These are phyloP conservation scores for Dusona sp. DNA, from an alignment of 2,888 invertebrate species.

Conservation along the genomic window DNA sequence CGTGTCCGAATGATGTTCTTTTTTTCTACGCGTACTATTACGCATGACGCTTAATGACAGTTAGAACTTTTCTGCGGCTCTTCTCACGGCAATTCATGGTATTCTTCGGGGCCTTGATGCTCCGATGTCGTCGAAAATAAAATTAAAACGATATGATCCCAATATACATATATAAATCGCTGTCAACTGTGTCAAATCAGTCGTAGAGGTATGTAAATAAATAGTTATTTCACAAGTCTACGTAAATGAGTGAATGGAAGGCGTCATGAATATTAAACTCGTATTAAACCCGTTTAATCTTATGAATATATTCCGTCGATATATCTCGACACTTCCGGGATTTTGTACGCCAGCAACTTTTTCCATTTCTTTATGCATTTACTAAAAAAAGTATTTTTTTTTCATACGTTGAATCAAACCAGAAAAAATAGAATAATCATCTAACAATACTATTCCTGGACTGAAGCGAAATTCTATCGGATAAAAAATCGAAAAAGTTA, in stretches of 20 bases:
- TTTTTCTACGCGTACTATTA: slow-evolving; percentile 3
- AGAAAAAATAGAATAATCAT: neutral
- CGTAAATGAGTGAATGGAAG: slow-evolving; percentile 11
- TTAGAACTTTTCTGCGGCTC: slow-evolving; percentile 4
- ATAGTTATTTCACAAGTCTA: neutral
- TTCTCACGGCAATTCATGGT: slow-evolving; percentile 37
- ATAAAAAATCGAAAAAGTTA: neutral
- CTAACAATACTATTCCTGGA: neutral
- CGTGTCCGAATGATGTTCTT: slow-evolving; percentile 3
- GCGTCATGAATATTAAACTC: slow-evolving; percentile 14
- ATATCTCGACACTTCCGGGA: neutral
- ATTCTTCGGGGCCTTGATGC: slow-evolving; percentile 1
- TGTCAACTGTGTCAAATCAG: neutral
- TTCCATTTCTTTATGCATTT: neutral
- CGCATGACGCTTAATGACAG: neutral
- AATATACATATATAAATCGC: neutral
- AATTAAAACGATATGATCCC: neutral
- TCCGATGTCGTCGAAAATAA: neutral
- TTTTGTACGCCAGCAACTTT: neutral
- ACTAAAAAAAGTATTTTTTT: neutral
- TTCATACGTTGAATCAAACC: neutral
- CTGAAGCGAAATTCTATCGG: neutral
- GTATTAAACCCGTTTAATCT: neutral
- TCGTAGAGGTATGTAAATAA: neutral
- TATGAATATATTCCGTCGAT: slow-evolving; percentile 2